These are phyloP conservation scores for Camponotus pennsylvanicus DNA, from an alignment of 1,140 invertebrate genomes.

Conservation along the genomic window DNA sequence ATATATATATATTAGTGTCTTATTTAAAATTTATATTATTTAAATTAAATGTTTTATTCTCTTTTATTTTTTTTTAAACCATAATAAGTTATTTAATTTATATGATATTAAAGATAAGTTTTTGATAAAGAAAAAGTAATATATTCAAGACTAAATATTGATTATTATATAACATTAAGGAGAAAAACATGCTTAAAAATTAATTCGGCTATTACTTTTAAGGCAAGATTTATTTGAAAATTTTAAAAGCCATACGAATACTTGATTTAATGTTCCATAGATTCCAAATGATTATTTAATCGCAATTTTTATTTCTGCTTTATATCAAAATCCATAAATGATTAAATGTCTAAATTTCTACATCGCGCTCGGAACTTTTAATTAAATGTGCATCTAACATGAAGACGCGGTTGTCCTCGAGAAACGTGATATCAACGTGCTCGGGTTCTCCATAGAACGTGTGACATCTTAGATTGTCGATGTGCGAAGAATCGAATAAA, in stretches of 20 bases:
- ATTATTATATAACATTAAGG: background rate
- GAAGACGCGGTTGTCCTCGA: slow-evolving; percentile 20
- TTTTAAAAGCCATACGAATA: background rate
- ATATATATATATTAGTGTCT: background rate
- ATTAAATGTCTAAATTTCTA: slow-evolving; percentile 20
- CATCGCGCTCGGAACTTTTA: background rate
- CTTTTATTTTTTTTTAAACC: background rate
- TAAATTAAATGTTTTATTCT: background rate
- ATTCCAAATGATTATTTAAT: background rate
- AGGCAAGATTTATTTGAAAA: background rate
- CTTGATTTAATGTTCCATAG: background rate
- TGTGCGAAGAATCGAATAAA: slow-evolving; percentile 27
- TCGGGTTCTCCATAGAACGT: slow-evolving; percentile 28
- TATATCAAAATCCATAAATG: background rate
- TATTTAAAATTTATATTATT: background rate
- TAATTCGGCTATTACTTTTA: background rate
- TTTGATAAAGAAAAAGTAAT: background rate
- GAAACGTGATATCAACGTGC: slow-evolving; percentile 64
- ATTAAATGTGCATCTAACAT: slow-evolving; percentile 41
- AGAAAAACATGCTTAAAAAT: background rate
- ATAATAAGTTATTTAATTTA: background rate
- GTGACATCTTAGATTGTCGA: slow-evolving; percentile 61
- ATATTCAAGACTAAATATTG: background rate
- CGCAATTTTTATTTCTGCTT: background rate
- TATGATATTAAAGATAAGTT: background rate